phyloP scores from a whole-genome alignment of 1,140 invertebrate genomes.

The Acyrthosiphon pisum region DNA sequence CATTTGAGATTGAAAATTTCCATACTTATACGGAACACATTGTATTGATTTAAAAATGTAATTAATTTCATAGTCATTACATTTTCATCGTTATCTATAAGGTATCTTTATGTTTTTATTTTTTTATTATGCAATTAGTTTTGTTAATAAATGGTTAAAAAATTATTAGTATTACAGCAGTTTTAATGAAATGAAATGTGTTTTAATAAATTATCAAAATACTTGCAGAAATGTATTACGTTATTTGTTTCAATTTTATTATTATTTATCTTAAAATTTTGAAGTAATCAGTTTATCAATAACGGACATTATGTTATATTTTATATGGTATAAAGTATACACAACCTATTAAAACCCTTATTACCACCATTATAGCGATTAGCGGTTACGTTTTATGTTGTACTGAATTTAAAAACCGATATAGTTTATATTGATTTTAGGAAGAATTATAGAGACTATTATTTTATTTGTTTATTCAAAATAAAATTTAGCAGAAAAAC shows the following conservation, averaged over 20 bases:
- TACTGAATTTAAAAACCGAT: neutral
- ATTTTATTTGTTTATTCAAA: neutral
- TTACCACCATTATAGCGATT: neutral
- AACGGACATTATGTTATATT: neutral
- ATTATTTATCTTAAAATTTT: constrained; percentile 5
- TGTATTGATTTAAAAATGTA: neutral
- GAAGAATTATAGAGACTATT: neutral
- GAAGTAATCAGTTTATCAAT: neutral
- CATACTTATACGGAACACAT: neutral
- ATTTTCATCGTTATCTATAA: neutral
- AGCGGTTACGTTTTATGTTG: neutral
- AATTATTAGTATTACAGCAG: neutral
- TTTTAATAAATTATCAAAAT: constrained; percentile 11
- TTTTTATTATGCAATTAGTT: neutral
- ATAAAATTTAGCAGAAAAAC: neutral
- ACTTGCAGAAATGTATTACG: neutral
- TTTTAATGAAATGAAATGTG: neutral
- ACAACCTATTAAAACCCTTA: neutral
- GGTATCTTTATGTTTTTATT: neutral
- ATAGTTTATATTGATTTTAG: constrained; percentile 11
- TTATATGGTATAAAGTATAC: neutral
- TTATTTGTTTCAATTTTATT: neutral
- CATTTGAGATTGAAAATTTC: neutral
- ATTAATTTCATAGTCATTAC: neutral
- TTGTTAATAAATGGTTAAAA: no score